Evolutionary conservation across 2,797 vertebrate genomes (phyloP).

Genomic region (Apogon hyalosoma): DNA sequence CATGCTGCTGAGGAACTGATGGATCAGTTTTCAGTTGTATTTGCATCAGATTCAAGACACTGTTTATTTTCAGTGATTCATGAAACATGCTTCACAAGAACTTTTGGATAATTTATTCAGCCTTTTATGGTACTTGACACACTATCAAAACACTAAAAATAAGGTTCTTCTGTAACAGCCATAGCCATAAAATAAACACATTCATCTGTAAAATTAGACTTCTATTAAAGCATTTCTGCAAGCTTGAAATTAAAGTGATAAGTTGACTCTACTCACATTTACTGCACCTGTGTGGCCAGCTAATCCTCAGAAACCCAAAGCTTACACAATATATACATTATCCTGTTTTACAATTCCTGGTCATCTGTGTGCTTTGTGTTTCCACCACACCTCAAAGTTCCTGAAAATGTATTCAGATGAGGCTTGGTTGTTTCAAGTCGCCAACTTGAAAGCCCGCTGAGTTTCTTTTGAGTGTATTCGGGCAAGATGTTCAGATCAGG

Average conservation of each 20-base stretch:
- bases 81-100: constrained; percentile 18
- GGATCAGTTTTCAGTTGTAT: constrained; percentile 18
- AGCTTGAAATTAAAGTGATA: constrained; percentile 52
- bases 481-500: too few relatives aligned
- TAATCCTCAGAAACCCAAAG: constrained; percentile 7
- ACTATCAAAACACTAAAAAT: constrained; percentile 11
- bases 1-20: constrained; percentile 17
- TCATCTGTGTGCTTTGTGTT: too few relatives aligned
- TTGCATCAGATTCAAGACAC: constrained; percentile 26
- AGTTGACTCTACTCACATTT: constrained; percentile 40
- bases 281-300: constrained; percentile 25
- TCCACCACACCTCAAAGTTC: too few relatives aligned
- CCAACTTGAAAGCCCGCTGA: too few relatives aligned
- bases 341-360: constrained; percentile 7
- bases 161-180: constrained; percentile 24
- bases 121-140: constrained; percentile 28
- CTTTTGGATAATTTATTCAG: constrained; percentile 7
- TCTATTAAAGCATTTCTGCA: constrained; percentile 30
- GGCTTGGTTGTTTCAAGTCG: too few relatives aligned
- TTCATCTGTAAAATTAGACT: constrained; percentile 36
- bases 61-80: constrained; percentile 12
- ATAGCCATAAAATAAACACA: constrained; percentile 30
- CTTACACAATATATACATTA: constrained; percentile 37
- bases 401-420: too few relatives aligned
- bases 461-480: too few relatives aligned